Conservation (phyloP, 2,888 invertebrate genomes). For the Horisme vitalbata region DNA sequence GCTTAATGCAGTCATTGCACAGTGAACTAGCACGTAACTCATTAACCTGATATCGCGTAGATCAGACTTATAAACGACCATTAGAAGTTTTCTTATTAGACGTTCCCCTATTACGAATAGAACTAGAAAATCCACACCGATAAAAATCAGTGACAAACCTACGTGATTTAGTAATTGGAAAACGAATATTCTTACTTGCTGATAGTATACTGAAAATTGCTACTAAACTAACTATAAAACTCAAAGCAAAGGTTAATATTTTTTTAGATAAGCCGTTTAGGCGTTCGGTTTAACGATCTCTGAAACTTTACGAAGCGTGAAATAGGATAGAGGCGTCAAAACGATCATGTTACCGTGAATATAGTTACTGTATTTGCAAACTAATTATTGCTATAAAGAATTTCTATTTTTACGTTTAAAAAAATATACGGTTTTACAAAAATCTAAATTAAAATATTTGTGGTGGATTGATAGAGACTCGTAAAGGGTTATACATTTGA, state of each 20-base stretch:
- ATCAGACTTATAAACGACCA: conserved; percentile 72
- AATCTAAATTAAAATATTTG: no score
- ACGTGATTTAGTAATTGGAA: conserved; percentile 6
- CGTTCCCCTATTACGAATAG: conserved; percentile 73
- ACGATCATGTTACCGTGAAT: conserved; percentile 32
- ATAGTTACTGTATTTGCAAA: conserved; percentile 25
- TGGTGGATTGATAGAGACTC: no score
- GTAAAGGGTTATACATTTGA: no score
- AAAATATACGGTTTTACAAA: no score
- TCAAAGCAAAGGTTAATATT: conserved; percentile 41
- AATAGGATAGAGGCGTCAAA: conserved; percentile 46
- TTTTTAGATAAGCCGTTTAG: conserved; percentile 41
- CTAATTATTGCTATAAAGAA: no score
- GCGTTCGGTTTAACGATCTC: conserved; percentile 52
- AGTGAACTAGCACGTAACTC: conserved; percentile 50
- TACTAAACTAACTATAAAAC: conserved; percentile 36
- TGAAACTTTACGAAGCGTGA: conserved; percentile 54
- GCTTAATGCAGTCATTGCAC: conserved; percentile 13
- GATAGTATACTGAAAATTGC: conserved; percentile 2
- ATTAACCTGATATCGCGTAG: conserved; percentile 68
- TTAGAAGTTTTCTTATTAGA: conserved; percentile 82
- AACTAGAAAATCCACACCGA: conserved; percentile 57
- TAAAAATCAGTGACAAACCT: conserved; percentile 57
- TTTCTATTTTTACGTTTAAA: no score
- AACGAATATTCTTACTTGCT: not conserved